phyloP scores from a whole-genome alignment of 2,797 vertebrate species.

The Gymnopithys bicolor region DNA sequence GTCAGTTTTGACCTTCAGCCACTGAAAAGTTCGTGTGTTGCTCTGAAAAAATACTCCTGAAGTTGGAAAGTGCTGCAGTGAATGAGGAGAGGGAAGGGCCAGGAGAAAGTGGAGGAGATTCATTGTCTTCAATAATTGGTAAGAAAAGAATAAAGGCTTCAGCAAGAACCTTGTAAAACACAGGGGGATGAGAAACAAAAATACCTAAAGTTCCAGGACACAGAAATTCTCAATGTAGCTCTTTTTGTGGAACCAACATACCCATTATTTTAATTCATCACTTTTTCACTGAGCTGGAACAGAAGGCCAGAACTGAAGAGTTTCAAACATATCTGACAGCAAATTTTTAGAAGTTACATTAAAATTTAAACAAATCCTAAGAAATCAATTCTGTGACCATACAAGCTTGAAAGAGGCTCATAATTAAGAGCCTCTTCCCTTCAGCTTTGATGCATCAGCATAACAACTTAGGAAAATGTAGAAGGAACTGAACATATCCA shows the following conservation, averaged over 20 bases:
- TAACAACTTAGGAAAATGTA: not conserved
- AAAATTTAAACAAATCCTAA: not conserved
- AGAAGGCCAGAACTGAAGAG: not conserved
- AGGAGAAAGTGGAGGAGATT: not conserved
- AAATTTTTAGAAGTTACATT: not conserved
- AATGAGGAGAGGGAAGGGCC: not conserved
- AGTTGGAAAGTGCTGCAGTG: not conserved
- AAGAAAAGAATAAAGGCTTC: not conserved
- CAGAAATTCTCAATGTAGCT: not conserved
- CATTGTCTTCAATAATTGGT: not conserved
- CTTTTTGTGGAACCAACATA: not conserved
- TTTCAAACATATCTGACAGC: not conserved
- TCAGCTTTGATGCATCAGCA: not conserved
- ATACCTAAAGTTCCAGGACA: not conserved
- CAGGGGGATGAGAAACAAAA: not conserved
- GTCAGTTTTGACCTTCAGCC: slow-evolving; percentile 47
- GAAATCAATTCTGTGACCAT: not conserved
- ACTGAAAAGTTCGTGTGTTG: slow-evolving; percentile 9
- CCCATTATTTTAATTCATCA: not conserved
- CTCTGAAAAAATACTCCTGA: not conserved
- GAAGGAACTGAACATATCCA: not conserved
- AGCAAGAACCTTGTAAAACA: not conserved
- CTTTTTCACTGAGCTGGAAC: not conserved
- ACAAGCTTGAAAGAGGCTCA: not conserved
- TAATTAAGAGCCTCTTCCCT: not conserved